Conservation (phyloP, 2,797 vertebrate species). For the Heliangelus exortis region DNA sequence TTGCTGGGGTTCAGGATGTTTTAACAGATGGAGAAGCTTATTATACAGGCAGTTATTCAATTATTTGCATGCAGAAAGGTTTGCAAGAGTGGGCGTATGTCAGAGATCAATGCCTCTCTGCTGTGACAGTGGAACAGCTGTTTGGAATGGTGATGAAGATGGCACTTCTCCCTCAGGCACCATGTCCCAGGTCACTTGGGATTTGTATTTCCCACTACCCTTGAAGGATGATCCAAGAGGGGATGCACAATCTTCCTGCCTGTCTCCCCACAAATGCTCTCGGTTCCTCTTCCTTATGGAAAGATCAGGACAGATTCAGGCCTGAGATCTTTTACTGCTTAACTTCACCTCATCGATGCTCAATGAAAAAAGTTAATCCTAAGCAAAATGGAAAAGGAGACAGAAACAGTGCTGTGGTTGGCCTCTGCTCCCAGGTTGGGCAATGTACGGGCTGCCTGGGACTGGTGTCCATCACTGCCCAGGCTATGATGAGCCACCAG, state of each 20-base stretch:
- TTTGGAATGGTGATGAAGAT: neutral
- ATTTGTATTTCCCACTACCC: neutral
- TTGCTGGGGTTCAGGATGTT: neutral
- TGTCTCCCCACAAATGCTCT: neutral
- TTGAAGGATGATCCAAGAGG: neutral
- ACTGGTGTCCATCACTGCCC: too few relatives aligned
- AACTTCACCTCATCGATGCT: neutral
- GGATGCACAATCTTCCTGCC: neutral
- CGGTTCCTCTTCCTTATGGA: neutral
- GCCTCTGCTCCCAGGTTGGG: neutral
- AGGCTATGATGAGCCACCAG: fast-evolving
- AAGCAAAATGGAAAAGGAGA: neutral
- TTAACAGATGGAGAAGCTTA: neutral
- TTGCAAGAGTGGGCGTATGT: neutral
- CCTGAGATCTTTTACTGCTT: neutral
- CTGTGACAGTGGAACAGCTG: neutral
- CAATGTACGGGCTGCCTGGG: neutral
- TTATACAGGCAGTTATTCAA: neutral
- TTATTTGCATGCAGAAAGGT: neutral
- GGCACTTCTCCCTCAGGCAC: neutral
- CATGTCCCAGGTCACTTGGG: neutral
- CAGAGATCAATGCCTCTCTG: neutral
- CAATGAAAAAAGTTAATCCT: neutral
- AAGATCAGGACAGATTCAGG: neutral
- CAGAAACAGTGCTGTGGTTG: neutral